Base-by-base conservation (phyloP, 30 jellyfish, hydroid and myxozoan genomes). In the Hydra vulgaris region DNA sequence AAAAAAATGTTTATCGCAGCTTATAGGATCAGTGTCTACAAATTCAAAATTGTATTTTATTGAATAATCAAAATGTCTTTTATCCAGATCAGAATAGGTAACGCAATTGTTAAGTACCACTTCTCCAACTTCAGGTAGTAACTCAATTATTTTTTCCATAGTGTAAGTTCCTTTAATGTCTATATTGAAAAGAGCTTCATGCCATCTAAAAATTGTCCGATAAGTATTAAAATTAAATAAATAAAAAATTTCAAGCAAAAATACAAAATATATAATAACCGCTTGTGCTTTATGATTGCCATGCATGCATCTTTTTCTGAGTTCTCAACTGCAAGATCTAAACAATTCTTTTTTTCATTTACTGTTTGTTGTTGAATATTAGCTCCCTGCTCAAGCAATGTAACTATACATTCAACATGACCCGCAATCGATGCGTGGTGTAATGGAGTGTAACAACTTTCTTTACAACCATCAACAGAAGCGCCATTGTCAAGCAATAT, bases 381-480 rank as follows among this genome's bases (percentile, higher is more conserved):
- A 27, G 98, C 98, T 4, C 93, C 95, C 70, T 84, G 5, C 71
- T 92, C 98, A 17, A 92, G 86, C 85, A 92, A 71, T 74, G 84
- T 21, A 0, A 75, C 23, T 25, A 92, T 88, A 76, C 96, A 86
- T 21, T 74, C 89, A 77, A 87, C 93, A 88, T 92, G 96, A 23
- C 98, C 98, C 52, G 84, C 70, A n/a, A 78, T 75, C 8, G 98
- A 84, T 23, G 98, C 95, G 84, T 85, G 95, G 72, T 92, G 98
- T 21, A 92, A 85, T 5, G 98, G 98, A 0, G 98, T 82, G 75
- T 85, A 80, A 1, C 77, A 70, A 78, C 86, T 92, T 80, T 84
- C 86, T 73, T 87, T 96, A 17, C 73, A 66, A 21, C 96, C 98
- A 81, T 92, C 98, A 21, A 92, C 95, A 0, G 95, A 89, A 1